A percentile compares a stretch with the other conserved stretches of the same genome.
Evolutionary conservation across 2,113 vertebrate genomes (phyloP).

Genomic region (Nanorana parkeri): DNA sequence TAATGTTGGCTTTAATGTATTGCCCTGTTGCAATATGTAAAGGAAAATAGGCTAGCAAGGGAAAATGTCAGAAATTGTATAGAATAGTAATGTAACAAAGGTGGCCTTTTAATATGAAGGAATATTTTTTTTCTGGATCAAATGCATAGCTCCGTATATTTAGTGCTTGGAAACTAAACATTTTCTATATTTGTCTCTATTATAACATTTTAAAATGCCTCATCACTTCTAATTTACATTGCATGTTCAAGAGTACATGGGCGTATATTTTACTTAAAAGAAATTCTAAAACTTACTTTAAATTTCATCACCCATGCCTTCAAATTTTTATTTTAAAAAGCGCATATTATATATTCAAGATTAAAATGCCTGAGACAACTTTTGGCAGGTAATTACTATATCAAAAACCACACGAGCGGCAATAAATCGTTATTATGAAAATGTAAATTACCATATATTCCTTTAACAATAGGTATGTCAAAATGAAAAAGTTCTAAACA

Average conservation of each 20-base stretch:
- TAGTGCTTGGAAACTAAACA: not conserved
- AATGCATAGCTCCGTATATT: too few species aligned
- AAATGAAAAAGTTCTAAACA: conserved; percentile 1
- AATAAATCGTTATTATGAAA: conserved; percentile 1
- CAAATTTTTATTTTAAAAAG: not conserved
- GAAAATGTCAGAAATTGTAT: too few species aligned
- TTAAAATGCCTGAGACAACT: not conserved
- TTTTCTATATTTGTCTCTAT: not conserved
- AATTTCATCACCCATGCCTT: too few species aligned
- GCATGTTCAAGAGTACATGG: not conserved
- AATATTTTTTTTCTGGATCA: too few species aligned
- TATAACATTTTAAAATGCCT: not conserved
- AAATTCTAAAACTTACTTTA: too few species aligned
- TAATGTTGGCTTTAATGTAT: too few species aligned
- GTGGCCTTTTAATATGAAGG: too few species aligned
- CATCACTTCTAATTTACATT: not conserved
- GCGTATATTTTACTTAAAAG: not conserved
- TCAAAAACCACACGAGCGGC: conserved; percentile 9
- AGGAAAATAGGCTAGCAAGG: too few species aligned
- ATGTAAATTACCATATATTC: not conserved
- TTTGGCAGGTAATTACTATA: conserved; percentile 30
- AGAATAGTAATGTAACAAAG: too few species aligned
- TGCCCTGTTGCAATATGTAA: too few species aligned
- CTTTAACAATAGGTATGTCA: conserved; percentile 21
- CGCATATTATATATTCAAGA: conserved; percentile 25